Evolutionary conservation across 2,888 invertebrate species (phyloP).

Genomic region (Stenoptilia bipunctidactyla): DNA sequence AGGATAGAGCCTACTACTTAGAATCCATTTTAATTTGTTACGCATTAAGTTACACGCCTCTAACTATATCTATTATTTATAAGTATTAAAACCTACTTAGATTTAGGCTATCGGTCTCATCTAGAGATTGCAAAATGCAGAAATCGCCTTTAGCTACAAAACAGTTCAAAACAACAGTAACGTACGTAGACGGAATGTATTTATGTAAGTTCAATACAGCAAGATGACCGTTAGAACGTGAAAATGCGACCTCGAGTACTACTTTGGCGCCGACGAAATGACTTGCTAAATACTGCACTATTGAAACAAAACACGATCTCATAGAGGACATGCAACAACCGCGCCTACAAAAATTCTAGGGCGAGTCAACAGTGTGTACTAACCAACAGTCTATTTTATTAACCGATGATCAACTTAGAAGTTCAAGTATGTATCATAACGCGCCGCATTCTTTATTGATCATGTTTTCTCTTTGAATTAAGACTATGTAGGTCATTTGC

Average conservation of each 20-base stretch:
- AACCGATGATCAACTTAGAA: slow-evolving; percentile 36
- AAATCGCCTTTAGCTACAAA: not conserved
- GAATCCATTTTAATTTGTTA: no score
- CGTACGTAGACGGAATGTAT: not conserved
- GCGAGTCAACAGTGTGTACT: slow-evolving; percentile 40
- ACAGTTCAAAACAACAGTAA: not conserved
- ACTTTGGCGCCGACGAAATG: slow-evolving; percentile 29
- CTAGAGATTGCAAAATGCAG: not conserved
- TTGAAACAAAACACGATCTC: slow-evolving; percentile 34
- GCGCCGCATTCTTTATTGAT: slow-evolving; percentile 22
- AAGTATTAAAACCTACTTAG: no score
- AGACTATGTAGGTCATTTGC: slow-evolving; percentile 37
- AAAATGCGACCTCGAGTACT: slow-evolving; percentile 38
- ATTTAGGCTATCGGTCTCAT: no score
- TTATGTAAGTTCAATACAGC: slow-evolving; percentile 8
- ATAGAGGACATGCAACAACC: slow-evolving; percentile 35
- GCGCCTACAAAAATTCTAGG: slow-evolving; percentile 42
- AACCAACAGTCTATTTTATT: slow-evolving; percentile 40
- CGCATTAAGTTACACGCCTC: no score
- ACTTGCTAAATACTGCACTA: slow-evolving; percentile 36
- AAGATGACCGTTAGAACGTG: slow-evolving; percentile 50
- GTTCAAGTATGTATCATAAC: slow-evolving; percentile 26
- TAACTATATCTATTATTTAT: no score
- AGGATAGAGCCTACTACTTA: not conserved
- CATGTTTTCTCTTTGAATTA: slow-evolving; percentile 43